Conservation (phyloP, 2,797 vertebrate genomes). For the Sebastes minor region DNA sequence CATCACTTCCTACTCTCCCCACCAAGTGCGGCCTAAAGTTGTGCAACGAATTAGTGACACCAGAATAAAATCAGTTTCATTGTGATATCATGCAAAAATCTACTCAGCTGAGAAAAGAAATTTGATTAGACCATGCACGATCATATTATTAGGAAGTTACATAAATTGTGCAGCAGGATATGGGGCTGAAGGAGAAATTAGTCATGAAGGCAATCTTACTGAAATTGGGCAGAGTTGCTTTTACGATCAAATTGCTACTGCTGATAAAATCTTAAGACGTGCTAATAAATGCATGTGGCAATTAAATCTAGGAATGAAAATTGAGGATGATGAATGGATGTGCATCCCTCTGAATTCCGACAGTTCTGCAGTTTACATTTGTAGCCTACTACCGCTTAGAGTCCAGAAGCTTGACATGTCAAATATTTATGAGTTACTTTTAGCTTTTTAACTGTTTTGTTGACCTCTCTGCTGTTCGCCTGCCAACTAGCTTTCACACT, state of each 20-base stretch:
- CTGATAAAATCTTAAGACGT: slow-evolving; percentile 11
- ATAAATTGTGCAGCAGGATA: not conserved
- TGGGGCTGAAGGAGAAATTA: slow-evolving; percentile 13
- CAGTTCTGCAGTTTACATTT: not conserved
- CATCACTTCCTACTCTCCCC: not conserved
- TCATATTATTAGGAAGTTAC: not conserved
- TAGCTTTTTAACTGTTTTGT: not conserved
- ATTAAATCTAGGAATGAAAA: slow-evolving; percentile 3
- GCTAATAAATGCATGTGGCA: not conserved
- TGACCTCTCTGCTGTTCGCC: not conserved
- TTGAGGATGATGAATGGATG: slow-evolving; percentile 4
- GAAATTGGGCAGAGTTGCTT: not conserved
- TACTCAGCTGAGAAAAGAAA: slow-evolving; percentile 3
- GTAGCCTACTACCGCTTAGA: not conserved
- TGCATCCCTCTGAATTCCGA: not conserved
- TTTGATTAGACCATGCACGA: not conserved
- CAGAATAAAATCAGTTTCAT: slow-evolving; percentile 6
- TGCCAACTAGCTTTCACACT: not conserved
- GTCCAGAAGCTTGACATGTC: not conserved
- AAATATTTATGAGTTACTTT: not conserved
- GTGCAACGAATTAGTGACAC: slow-evolving; percentile 22
- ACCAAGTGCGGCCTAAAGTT: slow-evolving; percentile 6
- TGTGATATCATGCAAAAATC: slow-evolving; percentile 19
- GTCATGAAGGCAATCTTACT: not conserved
- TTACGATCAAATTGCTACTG: slow-evolving; percentile 19